phyloP scores from a whole-genome alignment of 2,888 invertebrate species.

The Drosophila pseudotalamancana region DNA sequence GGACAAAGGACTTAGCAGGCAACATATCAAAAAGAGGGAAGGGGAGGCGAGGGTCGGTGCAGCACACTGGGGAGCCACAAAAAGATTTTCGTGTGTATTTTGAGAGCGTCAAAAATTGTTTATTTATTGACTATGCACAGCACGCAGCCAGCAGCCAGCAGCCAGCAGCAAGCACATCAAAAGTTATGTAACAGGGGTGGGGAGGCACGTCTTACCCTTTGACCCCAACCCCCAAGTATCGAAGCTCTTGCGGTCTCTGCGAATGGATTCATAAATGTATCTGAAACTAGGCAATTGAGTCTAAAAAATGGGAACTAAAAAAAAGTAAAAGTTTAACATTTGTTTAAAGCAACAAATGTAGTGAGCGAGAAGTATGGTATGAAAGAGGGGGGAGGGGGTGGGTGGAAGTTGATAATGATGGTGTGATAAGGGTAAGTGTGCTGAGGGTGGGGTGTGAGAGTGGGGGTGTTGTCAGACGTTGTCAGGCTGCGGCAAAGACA shows the following conservation, averaged over 20 bases:
- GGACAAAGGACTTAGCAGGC: no score
- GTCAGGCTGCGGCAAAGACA: constrained; percentile 7
- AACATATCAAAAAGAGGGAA: neutral
- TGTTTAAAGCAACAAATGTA: neutral
- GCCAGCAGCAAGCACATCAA: constrained; percentile 72
- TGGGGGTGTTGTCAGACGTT: neutral
- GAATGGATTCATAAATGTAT: constrained; percentile 48
- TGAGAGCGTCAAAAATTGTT: constrained; percentile 66
- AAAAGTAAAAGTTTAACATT: constrained; percentile 30
- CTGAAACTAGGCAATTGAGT: constrained; percentile 35
- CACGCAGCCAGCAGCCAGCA: constrained; percentile 64
- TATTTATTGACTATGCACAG: constrained; percentile 77
- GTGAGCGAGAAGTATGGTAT: no score
- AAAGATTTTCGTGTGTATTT: constrained; percentile 52
- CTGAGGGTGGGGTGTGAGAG: no score
- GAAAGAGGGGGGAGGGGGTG: neutral
- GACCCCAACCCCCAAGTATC: neutral
- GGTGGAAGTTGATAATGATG: no score
- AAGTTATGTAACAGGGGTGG: constrained; percentile 51
- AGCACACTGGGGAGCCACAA: constrained; percentile 12
- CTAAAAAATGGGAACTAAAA: neutral
- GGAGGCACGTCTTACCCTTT: neutral
- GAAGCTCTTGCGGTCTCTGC: constrained; percentile 31
- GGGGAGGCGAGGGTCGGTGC: neutral
- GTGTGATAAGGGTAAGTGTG: no score